A percentile compares a stretch with the other conserved stretches of the same genome.
phyloP scores from a whole-genome alignment of 53 echinoderm and acorn worm genomes.

The Antedon mediterranea region DNA sequence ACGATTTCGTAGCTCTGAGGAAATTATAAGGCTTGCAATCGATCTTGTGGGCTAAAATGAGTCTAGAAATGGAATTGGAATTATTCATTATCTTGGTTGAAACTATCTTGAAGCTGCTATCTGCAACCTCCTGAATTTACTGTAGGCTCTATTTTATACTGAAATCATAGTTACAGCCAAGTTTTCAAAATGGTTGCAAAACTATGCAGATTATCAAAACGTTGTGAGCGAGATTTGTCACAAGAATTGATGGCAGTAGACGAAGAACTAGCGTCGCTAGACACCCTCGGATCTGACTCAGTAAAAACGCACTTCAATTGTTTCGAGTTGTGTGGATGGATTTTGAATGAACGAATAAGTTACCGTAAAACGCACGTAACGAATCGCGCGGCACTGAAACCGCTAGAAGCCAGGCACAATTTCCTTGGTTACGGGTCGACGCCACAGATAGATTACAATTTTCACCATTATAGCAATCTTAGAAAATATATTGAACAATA shows the following conservation, averaged over 20 bases:
- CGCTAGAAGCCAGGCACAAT: neutral
- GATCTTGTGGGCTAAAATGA: too few relatives aligned
- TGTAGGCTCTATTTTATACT: too few relatives aligned
- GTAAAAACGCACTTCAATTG: conserved; percentile 33
- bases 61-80: too few relatives aligned
- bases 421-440: neutral
- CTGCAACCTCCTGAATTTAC: too few relatives aligned
- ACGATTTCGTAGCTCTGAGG: too few relatives aligned
- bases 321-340: conserved; percentile 83
- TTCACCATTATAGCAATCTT: conserved; percentile 66
- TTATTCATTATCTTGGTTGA: too few relatives aligned
- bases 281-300: conserved; percentile 30
- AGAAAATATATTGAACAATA: conserved; percentile 95
- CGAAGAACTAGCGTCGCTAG: conserved; percentile 24
- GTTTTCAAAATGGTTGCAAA: neutral
- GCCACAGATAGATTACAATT: conserved; percentile 38
- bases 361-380: conserved; percentile 7
- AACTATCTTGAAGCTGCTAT: too few relatives aligned
- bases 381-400: neutral
- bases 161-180: too few relatives aligned
- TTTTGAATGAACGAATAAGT: conserved; percentile 46
- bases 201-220: neutral
- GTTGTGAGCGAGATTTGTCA: neutral
- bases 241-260: neutral
- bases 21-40: too few relatives aligned